Evolutionary conservation across 2,888 invertebrate species (phyloP), one percentile per base, ranked within the genome.

Genomic region (Dryomyza anilis): DNA sequence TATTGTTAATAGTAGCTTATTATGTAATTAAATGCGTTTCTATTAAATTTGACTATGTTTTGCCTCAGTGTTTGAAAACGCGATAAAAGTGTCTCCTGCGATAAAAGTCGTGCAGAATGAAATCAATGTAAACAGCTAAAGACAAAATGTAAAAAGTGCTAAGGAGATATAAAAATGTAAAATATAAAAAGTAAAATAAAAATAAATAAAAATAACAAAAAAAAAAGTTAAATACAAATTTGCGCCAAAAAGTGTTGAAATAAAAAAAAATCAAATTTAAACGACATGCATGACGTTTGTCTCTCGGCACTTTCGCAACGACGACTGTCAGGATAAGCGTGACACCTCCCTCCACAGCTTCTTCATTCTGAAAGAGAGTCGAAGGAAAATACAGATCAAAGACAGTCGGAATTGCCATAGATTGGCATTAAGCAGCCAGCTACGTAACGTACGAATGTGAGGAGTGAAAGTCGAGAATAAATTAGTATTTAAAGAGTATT

Each of bases 211-310:
- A 55, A 55, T 12, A 33, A 36, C 29, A 30, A 53, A 2, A 55
- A 55, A 12, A 14, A 10, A 10, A 12, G 6, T 12, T 33, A 33
- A 33, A 39, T 4, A 2, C 39, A 39, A 39, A 14, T 55, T 55
- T 19, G 19, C 30, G 3, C 16, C 12, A 55, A 19, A 33, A 21
- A 3, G 10, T 14, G 23, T 10, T 19, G 23, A 48, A 23, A 36
- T 23, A 56, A 39, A 33, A 3, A 33, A 39, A 12, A 39, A 39
- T 19, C 19, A 19, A 59, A 25, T 36, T 33, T 52, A 64, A 30
- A 21, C 55, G 60, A 55, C 64, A 64, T 52, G 43, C 50, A 50
- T 63, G 63, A 48, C 63, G 55, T 56, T 63, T 63, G 57, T 43
- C 58, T 64, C 48, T 64, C 29, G 52, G 29, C 64, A 64, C 52